phyloP scores from a whole-genome alignment of 2,888 invertebrate species.

The Reticulitermes lucifugus region DNA sequence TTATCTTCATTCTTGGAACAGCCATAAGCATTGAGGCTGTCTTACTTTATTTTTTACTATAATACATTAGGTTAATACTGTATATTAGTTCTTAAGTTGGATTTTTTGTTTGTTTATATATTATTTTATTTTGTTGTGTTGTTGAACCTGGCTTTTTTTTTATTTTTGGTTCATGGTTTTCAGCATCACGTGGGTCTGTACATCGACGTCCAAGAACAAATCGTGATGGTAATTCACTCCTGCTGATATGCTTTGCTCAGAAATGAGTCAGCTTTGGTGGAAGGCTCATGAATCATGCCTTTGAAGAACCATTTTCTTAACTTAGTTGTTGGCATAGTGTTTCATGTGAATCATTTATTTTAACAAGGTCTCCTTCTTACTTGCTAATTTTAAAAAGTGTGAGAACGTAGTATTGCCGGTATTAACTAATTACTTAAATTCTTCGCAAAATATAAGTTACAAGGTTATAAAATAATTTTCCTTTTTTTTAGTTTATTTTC shows the following conservation, averaged over 20 bases:
- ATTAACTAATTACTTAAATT: not conserved
- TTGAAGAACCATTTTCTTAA: not conserved
- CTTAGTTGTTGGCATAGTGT: not conserved
- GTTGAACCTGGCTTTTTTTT: conserved; percentile 5
- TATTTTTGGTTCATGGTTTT: conserved; percentile 25
- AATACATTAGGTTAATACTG: not conserved
- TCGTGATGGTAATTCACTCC: conserved; percentile 27
- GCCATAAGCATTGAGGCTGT: not conserved
- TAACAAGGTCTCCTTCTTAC: not conserved
- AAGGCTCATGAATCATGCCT: not conserved
- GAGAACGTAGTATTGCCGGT: not conserved
- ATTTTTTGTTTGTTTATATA: not conserved
- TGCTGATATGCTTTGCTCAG: not conserved
- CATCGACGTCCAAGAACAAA: conserved; percentile 28
- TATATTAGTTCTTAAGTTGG: not conserved
- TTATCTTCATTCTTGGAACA: too few relatives aligned
- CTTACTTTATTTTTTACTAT: not conserved
- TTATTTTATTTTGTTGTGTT: conserved; percentile 12
- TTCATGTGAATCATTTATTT: not conserved
- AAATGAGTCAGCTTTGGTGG: conserved; percentile 3
- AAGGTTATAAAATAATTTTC: too few relatives aligned
- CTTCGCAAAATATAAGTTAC: not conserved
- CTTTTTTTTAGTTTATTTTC: too few relatives aligned
- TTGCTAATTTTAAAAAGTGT: not conserved
- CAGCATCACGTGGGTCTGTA: not conserved